Conservation (phyloP, 2,113 vertebrate genomes). For the Cephalopholis sonnerati region DNA sequence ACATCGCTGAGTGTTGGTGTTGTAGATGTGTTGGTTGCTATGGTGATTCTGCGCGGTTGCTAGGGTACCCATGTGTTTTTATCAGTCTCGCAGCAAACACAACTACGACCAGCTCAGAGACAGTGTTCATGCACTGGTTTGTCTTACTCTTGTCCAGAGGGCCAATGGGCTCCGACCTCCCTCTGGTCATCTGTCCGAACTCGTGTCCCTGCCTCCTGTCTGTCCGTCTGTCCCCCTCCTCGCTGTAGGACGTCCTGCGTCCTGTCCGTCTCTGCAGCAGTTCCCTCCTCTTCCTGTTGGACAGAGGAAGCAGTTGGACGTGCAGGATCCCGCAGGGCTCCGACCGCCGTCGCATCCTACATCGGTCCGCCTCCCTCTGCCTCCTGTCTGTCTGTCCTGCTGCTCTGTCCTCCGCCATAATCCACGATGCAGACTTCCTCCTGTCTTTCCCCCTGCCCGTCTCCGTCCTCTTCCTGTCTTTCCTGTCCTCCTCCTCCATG, state of each 20-base stretch:
- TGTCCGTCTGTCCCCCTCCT: neutral
- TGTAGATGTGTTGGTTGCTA: too few species aligned
- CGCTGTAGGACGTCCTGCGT: slow-evolving; percentile 38
- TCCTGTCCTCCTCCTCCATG: slow-evolving; percentile 19
- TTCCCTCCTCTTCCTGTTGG: slow-evolving; percentile 51
- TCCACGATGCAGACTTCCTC: slow-evolving; percentile 36
- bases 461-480: slow-evolving; percentile 17
- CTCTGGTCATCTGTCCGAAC: too few species aligned
- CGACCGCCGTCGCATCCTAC: slow-evolving; percentile 25
- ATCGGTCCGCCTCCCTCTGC: slow-evolving; percentile 14
- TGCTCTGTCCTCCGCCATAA: slow-evolving; percentile 14
- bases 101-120: too few species aligned
- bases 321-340: slow-evolving; percentile 45
- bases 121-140: too few species aligned
- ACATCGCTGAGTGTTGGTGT: too few species aligned
- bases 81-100: too few species aligned
- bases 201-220: neutral
- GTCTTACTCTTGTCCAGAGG: too few species aligned
- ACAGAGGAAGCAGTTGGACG: slow-evolving; percentile 58
- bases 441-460: neutral
- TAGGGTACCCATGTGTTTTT: too few species aligned
- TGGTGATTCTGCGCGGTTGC: too few species aligned
- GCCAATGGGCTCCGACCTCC: too few species aligned
- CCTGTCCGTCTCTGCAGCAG: slow-evolving; percentile 52
- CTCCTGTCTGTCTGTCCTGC: neutral